Evolutionary conservation across 2,113 vertebrate species (phyloP).

Genomic region (Gnathonemus echidnorhynchus): DNA sequence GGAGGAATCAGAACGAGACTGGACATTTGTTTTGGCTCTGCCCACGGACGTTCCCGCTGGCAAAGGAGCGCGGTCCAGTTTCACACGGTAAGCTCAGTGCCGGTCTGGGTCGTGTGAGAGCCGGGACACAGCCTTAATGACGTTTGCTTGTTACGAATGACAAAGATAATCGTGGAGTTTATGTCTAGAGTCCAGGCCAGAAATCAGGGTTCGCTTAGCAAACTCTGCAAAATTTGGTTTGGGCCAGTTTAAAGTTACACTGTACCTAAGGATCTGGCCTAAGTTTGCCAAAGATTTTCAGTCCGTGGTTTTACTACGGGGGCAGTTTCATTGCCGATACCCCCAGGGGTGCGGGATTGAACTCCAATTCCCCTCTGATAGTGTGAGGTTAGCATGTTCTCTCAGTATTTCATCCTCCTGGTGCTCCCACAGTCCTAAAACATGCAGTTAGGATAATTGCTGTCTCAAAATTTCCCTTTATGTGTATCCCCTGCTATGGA

Average conservation of each 20-base stretch:
- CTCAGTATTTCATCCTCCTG: not conserved
- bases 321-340: not conserved
- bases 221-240: not conserved
- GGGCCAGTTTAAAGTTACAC: not conserved
- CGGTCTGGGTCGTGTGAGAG: not conserved
- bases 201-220: not conserved
- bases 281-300: not conserved
- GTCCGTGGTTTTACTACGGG: not conserved
- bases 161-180: not conserved
- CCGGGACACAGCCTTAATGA: not conserved
- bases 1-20: not conserved
- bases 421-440: not conserved
- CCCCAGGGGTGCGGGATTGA: not conserved
- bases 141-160: not conserved
- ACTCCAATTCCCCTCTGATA: not conserved
- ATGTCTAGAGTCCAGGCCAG: not conserved
- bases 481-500: not conserved
- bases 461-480: not conserved
- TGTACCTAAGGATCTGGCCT: not conserved
- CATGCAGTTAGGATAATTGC: not conserved
- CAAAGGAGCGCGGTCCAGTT: not conserved
- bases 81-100: constrained; percentile 4
- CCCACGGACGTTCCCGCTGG: not conserved
- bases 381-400: not conserved
- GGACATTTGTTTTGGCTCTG: constrained; percentile 12